Conservation (phyloP, 1,140 invertebrate genomes). For the Lysiphlebus fabarum region DNA sequence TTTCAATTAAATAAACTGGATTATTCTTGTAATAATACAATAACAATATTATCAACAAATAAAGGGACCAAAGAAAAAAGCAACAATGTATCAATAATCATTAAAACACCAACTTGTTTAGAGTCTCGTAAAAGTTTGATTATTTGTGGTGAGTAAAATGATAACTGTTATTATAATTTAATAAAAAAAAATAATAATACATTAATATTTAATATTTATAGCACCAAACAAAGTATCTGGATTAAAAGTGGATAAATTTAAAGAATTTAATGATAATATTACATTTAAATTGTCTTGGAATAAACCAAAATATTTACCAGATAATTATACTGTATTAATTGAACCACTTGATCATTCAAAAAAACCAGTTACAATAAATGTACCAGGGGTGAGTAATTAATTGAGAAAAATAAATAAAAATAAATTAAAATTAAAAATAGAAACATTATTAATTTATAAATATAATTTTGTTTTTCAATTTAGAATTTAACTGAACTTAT, state of each 20-base stretch:
- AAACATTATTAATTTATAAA: neutral
- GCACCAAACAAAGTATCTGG: constrained; percentile 40
- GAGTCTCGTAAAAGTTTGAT: constrained; percentile 38
- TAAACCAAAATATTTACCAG: constrained; percentile 39
- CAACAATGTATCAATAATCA: constrained; percentile 24
- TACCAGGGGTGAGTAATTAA: constrained; percentile 40
- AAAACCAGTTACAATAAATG: neutral
- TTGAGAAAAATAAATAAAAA: neutral
- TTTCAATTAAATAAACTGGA: constrained; percentile 29
- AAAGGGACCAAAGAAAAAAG: constrained; percentile 26
- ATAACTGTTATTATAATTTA: constrained; percentile 1
- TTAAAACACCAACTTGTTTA: constrained; percentile 43
- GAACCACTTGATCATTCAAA: constrained; percentile 12
- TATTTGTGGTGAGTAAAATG: constrained; percentile 42
- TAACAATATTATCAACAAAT: constrained; percentile 34
- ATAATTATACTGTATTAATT: constrained; percentile 45
- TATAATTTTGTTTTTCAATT: constrained; percentile 6
- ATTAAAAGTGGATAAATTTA: constrained; percentile 17
- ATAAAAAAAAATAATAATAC: neutral
- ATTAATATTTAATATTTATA: constrained; percentile 21
- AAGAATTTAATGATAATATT: constrained; percentile 23
- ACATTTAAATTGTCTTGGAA: constrained; percentile 46
- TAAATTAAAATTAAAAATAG: neutral
- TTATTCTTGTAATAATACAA: constrained; percentile 34
- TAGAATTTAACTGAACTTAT: constrained; percentile 36